Evolutionary conservation across 2,113 vertebrate species (phyloP).

Genomic region (Vulpes lagopus): DNA sequence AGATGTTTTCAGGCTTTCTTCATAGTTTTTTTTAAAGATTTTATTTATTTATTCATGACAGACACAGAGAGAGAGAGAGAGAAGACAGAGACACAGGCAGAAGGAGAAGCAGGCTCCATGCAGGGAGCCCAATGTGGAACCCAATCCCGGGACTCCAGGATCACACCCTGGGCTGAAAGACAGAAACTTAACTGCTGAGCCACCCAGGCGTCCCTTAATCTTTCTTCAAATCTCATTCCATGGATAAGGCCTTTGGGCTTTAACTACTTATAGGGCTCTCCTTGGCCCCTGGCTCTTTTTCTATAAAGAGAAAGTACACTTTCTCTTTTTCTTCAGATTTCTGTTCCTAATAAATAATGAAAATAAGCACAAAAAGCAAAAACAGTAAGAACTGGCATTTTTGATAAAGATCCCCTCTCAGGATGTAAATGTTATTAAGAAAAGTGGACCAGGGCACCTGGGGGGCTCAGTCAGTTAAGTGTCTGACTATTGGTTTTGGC

Average conservation of each 20-base stretch:
- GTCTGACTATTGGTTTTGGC: not conserved
- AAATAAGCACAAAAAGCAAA: conserved; percentile 19
- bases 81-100: too few relatives aligned
- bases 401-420: not conserved
- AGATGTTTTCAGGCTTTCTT: not conserved
- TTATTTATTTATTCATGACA: too few relatives aligned
- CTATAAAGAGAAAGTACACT: not conserved
- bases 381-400: not conserved
- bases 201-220: not conserved
- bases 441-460: not conserved
- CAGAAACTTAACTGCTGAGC: too few relatives aligned
- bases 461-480: not conserved
- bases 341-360: not conserved
- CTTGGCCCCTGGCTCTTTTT: not conserved
- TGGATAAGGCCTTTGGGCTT: not conserved
- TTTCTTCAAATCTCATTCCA: not conserved
- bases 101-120: too few relatives aligned
- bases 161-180: too few relatives aligned
- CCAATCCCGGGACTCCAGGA: too few relatives aligned
- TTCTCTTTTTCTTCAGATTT: not conserved
- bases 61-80: too few relatives aligned
- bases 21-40: too few relatives aligned
- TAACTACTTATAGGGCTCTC: not conserved
- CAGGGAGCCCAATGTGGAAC: too few relatives aligned
- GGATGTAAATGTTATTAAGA: not conserved